Base-by-base conservation (phyloP, 1,140 invertebrate species). In the Leptinotarsa texana region DNA sequence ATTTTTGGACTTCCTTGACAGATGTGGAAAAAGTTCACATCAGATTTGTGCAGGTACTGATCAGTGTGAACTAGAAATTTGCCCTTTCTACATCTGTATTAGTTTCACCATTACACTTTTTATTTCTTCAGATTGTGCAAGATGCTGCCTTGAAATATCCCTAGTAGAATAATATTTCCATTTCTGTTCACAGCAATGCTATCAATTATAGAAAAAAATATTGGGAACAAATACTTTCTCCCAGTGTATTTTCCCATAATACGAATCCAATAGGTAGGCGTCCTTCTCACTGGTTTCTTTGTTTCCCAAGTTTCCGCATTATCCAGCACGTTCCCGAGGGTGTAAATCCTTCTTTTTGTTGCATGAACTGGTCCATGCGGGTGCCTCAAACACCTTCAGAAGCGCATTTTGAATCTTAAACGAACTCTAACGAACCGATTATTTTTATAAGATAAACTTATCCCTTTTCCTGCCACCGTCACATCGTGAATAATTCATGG, bases 301-400 rank as follows among this genome's bases (percentile, higher is more conserved):
- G 79, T 80, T 80, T 79, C 77, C 74, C 76, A 77, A 79, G 77
- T 70, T 70, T 77, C 74, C 75, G 76, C 77, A 76, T 78, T 75
- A 74, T 78, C 78, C 77, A 76, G 72, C 77, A 74, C 74, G 76
- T 72, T 78, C 15, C 75, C 73, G 76, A 77, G 79, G 78, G 75
- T 77, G 79, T 80, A 80, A 80, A 80, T 80, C 79, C 79, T 80
- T 78, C 79, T 80, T 80, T 80, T 80, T 80, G 79, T 80, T 80
- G 71, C 72, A 69, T 51, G 66, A 62, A 21, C 57, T 48, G 42
- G 69, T 42, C 47, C 33, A 76, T 76, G 75, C 75, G 75, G 75
- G 72, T 68, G 61, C 61, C 61, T 73, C 67, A 76, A 76, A 76
- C 75, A 76, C 75, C 61, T 75, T 72, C 24, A 61, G 42, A 65